A percentile compares a stretch with the other conserved stretches of the same genome.
These are phyloP conservation scores for Sylvia atricapilla DNA, from an alignment of 2,113 vertebrate genomes.

Conservation along the genomic window DNA sequence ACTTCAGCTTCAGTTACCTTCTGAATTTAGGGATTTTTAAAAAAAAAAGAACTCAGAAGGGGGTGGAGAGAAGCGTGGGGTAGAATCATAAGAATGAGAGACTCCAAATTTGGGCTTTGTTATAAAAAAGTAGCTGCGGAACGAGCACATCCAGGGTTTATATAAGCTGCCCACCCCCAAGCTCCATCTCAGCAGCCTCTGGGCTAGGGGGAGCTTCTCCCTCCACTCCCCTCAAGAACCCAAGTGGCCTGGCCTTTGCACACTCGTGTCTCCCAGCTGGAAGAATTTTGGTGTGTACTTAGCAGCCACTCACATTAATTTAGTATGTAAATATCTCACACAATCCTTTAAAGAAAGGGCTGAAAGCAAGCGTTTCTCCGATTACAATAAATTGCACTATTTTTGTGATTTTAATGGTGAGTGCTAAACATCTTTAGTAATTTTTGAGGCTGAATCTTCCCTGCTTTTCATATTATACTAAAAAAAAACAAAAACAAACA, in stretches of 20 bases:
- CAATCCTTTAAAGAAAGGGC: background rate
- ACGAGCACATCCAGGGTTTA: background rate
- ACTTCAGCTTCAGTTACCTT: background rate
- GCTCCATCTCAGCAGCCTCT: background rate
- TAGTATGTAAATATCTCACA: background rate
- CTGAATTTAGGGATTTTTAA: background rate
- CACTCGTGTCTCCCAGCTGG: background rate
- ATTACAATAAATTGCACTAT: background rate
- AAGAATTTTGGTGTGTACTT: background rate
- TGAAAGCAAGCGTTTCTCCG: background rate
- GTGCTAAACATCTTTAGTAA: background rate
- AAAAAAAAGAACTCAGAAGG: background rate
- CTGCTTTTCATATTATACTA: background rate
- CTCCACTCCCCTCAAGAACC: background rate
- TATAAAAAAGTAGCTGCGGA: background rate
- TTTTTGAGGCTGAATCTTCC: background rate
- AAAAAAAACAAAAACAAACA: too few relatives aligned
- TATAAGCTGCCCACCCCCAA: background rate
- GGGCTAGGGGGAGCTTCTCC: background rate
- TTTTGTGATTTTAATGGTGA: background rate
- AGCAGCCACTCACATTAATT: background rate
- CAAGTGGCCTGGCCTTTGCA: background rate
- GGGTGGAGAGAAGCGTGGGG: constrained; percentile 9
- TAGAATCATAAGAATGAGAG: background rate
- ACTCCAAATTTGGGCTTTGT: constrained; percentile 4